Percentiles rank a stretch among this genome's conserved stretches.
phyloP scores from a whole-genome alignment of 1,140 invertebrate species.

The Lucilia sericata region DNA sequence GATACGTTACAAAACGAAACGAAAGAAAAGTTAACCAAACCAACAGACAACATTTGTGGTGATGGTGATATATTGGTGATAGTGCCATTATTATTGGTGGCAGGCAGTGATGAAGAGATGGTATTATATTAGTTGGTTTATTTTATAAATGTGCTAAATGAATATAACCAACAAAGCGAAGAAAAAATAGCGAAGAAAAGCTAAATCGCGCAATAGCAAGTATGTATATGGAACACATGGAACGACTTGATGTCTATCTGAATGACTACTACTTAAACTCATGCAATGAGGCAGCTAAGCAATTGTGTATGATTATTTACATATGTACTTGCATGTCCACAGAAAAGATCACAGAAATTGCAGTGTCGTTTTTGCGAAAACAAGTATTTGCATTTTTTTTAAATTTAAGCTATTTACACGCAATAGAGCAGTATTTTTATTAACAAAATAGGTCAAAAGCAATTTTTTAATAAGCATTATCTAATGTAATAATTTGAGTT shows the following conservation, averaged over 20 bases:
- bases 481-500: too few relatives aligned
- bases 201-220: not conserved
- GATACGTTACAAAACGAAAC: not conserved
- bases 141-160: not conserved
- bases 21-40: slow-evolving; percentile 2
- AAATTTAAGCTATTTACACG: too few relatives aligned
- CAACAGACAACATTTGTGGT: slow-evolving; percentile 26
- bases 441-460: too few relatives aligned
- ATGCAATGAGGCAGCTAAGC: not conserved
- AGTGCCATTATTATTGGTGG: not conserved
- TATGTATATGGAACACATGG: not conserved
- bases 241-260: not conserved
- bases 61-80: not conserved
- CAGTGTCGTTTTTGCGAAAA: not conserved
- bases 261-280: not conserved
- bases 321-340: not conserved
- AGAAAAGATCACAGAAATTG: not conserved
- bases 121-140: too few relatives aligned
- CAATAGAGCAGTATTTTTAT: too few relatives aligned
- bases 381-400: too few relatives aligned
- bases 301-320: not conserved
- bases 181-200: not conserved
- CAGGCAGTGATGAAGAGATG: not conserved
- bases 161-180: not conserved
- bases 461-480: too few relatives aligned